Conservation (phyloP, 2,888 invertebrate genomes). For the Stenolophus ochropezus region DNA sequence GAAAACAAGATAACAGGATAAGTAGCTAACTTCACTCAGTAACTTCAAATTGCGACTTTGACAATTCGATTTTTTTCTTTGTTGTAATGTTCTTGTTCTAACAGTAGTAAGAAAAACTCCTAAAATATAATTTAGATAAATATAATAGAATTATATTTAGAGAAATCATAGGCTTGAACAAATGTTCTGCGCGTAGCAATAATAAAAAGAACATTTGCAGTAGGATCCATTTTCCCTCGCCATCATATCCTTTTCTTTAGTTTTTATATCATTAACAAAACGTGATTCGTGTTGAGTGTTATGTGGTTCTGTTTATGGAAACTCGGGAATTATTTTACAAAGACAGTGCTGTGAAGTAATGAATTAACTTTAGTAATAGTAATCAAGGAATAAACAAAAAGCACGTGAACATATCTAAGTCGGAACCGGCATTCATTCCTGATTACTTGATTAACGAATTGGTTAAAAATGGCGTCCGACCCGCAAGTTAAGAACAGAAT, state of each 20-base stretch:
- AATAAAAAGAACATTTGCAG: constrained; percentile 56
- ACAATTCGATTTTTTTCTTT: constrained; percentile 45
- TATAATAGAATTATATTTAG: neutral
- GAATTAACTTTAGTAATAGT: constrained; percentile 31
- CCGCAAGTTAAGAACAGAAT: constrained; percentile 88
- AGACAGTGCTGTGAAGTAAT: constrained; percentile 53
- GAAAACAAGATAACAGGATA: neutral
- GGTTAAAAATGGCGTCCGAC: constrained; percentile 84
- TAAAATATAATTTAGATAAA: constrained; percentile 25
- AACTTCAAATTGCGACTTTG: constrained; percentile 32
- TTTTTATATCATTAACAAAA: constrained; percentile 58
- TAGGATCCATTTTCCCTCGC: constrained; percentile 57
- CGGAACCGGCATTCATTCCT: constrained; percentile 59
- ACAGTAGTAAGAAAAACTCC: constrained; percentile 17
- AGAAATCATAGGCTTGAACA: neutral
- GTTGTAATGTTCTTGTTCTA: constrained; percentile 37
- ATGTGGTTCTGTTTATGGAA: constrained; percentile 59
- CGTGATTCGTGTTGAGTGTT: constrained; percentile 60
- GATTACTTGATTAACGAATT: constrained; percentile 65
- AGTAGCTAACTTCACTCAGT: neutral
- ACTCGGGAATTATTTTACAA: constrained; percentile 46
- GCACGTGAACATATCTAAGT: constrained; percentile 58
- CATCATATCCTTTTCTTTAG: constrained; percentile 56
- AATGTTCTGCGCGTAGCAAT: constrained; percentile 31
- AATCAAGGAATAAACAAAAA: constrained; percentile 48